Evolutionary conservation across 1,140 invertebrate genomes (phyloP), one percentile per base, ranked within the genome.

Genomic region (Eciton burchellii): DNA sequence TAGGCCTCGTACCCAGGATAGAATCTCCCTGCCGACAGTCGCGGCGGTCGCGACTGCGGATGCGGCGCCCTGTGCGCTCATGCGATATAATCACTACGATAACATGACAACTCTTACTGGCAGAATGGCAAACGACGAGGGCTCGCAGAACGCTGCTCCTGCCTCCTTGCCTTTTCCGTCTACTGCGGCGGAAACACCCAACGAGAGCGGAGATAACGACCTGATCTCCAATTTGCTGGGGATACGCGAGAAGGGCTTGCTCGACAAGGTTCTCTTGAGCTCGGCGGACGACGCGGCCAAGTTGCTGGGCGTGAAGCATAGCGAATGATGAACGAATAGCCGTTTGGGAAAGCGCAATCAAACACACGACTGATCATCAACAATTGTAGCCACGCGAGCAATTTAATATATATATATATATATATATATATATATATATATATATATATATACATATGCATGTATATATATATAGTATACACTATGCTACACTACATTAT

Each of bases 221-320:
- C 94, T 99, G 47, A 98, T 99, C 84, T 97, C 98, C 0, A 98
- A 98, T 92, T 94, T 99, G 0, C 93, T 99, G 0, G 98, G 98
- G 0, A 98, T 99, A 77, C 95, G 96, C 72, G 97, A 98, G 91
- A 96, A 96, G 79, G 96, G 96, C n/a, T 97, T 98, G 73, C 96
- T 98, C 54, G 98, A 99, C 89, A 96, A 97, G 90, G 96, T 98
- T 79, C 94, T 99, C 0, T 95, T 95, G 49, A 96, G 97, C 0
- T 97, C 97, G 1, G 95, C 97, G 0, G 97, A 98, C 85, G 97
- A 98, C 90, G 98, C 97, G 3, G 98, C 98, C 0, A 97, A 98
- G 91, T 94, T 98, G 5, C 93, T 98, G 9, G 98, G 98, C 45
- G 97, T 98, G 43, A 96, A 96, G 52, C 90, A 89, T 54, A 93